These are phyloP conservation scores for Eudasyphora cyanicolor DNA, from an alignment of 2,888 invertebrate species.

Conservation along the genomic window DNA sequence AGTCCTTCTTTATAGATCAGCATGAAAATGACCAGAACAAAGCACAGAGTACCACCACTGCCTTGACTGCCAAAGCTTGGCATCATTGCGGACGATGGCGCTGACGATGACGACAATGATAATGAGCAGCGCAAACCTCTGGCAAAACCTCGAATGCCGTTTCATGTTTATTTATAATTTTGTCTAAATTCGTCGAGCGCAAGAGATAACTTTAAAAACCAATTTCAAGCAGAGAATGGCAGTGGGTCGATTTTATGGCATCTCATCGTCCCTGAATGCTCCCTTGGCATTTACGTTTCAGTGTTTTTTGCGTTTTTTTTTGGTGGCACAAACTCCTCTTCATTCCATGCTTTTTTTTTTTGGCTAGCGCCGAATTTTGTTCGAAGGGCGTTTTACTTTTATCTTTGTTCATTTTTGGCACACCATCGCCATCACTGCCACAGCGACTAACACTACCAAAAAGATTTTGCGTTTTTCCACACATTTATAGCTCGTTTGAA, in stretches of 20 bases:
- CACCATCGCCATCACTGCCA: not conserved
- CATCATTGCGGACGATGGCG: too few relatives aligned
- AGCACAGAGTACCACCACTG: not conserved
- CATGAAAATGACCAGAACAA: not conserved
- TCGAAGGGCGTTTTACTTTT: not conserved
- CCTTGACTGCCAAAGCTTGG: too few relatives aligned
- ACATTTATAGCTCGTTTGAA: not conserved
- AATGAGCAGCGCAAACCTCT: not conserved
- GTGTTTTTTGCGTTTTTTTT: too few relatives aligned
- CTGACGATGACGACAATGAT: not conserved
- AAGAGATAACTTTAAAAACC: constrained; percentile 11
- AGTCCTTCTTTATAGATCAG: not conserved
- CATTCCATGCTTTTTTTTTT: too few relatives aligned
- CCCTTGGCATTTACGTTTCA: constrained; percentile 5
- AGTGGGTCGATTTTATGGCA: constrained; percentile 1
- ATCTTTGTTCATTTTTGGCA: constrained; percentile 7
- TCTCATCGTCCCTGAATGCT: not conserved
- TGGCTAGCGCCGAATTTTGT: not conserved
- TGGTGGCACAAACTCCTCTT: constrained; percentile 1
- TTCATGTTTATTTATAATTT: constrained; percentile 29
- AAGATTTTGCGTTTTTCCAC: not conserved
- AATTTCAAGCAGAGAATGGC: constrained; percentile 2
- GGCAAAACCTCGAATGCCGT: not conserved
- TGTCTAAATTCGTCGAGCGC: constrained; percentile 4
- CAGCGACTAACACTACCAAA: not conserved